A percentile compares a stretch with the other conserved stretches of the same genome.
phyloP scores from a whole-genome alignment of 2,113 vertebrate species.

The Aplodontia rufa region DNA sequence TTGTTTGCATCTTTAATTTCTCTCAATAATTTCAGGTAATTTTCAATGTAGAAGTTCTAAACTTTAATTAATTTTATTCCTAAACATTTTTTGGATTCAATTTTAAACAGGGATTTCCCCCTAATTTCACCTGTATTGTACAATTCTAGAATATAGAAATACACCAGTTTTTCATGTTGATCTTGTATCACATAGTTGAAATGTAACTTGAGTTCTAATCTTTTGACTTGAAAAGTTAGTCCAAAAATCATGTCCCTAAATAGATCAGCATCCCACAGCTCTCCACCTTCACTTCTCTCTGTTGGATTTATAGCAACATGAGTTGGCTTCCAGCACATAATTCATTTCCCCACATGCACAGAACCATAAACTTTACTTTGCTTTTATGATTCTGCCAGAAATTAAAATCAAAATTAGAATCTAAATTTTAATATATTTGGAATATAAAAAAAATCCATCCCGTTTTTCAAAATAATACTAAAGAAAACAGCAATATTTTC shows the following conservation, averaged over 20 bases:
- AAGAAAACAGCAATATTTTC: background rate
- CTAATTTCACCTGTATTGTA: background rate
- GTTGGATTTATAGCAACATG: background rate
- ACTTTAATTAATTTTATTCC: background rate
- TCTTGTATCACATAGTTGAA: background rate
- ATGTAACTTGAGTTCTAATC: background rate
- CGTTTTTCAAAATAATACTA: background rate
- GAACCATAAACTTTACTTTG: background rate
- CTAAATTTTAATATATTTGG: background rate
- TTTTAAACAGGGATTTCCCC: background rate
- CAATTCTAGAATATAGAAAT: background rate
- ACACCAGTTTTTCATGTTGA: background rate
- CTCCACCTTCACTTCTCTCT: background rate
- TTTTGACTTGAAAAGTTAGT: background rate
- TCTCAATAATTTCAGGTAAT: background rate
- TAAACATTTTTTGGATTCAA: background rate
- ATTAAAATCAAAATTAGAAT: background rate
- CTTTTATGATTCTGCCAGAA: background rate
- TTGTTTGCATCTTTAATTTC: background rate
- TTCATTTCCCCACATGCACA: background rate
- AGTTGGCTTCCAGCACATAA: background rate
- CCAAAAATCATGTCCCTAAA: background rate
- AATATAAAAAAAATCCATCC: background rate
- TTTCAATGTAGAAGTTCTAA: background rate
- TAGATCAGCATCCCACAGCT: background rate